A percentile compares a stretch with the other conserved stretches of the same genome.
phyloP scores from a whole-genome alignment of 1,140 invertebrate genomes.

The Phymorhynchus buccinoides region DNA sequence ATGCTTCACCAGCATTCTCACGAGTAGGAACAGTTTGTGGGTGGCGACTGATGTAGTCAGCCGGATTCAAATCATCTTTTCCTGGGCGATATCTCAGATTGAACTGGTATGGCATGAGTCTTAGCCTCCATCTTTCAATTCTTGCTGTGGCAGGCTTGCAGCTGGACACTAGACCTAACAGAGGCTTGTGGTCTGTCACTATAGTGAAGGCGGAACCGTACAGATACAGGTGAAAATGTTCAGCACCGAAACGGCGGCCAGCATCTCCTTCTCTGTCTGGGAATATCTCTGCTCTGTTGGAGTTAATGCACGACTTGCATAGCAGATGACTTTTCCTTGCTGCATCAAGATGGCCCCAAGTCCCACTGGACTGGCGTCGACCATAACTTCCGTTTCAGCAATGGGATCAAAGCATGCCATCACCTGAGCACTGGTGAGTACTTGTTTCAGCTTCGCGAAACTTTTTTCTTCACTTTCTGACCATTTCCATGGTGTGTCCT shows the following conservation, averaged over 20 bases:
- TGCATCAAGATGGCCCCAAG: constrained; percentile 43
- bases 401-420: constrained; percentile 36
- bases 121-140: constrained; percentile 55
- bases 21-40: constrained; percentile 33
- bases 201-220: constrained; percentile 69
- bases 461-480: constrained; percentile 28
- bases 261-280: constrained; percentile 72
- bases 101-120: constrained; percentile 50
- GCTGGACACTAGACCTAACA: constrained; percentile 47
- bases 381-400: constrained; percentile 32
- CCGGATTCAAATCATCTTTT: constrained; percentile 47
- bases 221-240: constrained; percentile 72
- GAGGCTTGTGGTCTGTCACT: constrained; percentile 71
- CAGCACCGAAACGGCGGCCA: constrained; percentile 71
- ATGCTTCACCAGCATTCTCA: constrained; percentile 45
- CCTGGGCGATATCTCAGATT: constrained; percentile 45
- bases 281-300: constrained; percentile 62
- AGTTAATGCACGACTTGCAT: constrained; percentile 49
- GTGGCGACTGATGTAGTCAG: constrained; percentile 51
- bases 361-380: constrained; percentile 45
- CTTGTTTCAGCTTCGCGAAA: constrained; percentile 45
- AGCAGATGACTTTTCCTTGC: constrained; percentile 52
- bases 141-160: constrained; percentile 49
- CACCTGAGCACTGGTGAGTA: too few relatives aligned
- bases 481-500: constrained; percentile 37